A percentile compares a stretch with the other conserved stretches of the same genome.
These are phyloP conservation scores for Chironomus tentans DNA, from an alignment of 2,888 invertebrate species.

Conservation along the genomic window DNA sequence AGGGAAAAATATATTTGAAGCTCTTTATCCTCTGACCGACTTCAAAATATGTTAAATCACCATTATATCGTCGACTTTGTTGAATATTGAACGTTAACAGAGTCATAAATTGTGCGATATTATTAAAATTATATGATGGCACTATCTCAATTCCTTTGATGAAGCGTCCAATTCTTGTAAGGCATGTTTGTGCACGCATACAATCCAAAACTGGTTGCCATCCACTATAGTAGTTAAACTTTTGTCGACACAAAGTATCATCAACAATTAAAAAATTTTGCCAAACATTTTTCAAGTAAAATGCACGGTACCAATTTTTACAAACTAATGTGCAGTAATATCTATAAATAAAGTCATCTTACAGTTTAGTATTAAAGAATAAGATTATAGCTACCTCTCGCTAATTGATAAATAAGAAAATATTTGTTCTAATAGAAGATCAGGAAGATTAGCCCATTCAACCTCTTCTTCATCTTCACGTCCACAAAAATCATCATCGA, in stretches of 20 bases:
- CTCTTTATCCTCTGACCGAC: conserved; percentile 51
- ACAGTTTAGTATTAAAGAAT: conserved; percentile 44
- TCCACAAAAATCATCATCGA: conserved; percentile 40
- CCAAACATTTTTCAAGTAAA: conserved; percentile 69
- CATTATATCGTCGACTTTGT: conserved; percentile 38
- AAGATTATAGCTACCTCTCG: conserved; percentile 42
- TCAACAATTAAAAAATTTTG: conserved; percentile 61
- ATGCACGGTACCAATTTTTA: conserved; percentile 55
- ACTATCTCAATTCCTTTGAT: conserved; percentile 58
- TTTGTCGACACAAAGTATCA: conserved; percentile 59
- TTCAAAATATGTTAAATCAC: conserved; percentile 37
- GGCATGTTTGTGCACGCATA: conserved; percentile 58
- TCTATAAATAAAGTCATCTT: background rate
- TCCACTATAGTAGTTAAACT: conserved; percentile 72
- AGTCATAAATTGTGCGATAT: conserved; percentile 75
- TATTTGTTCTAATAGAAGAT: conserved; percentile 62
- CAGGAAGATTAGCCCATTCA: conserved; percentile 59
- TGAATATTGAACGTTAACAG: conserved; percentile 68
- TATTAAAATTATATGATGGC: conserved; percentile 69
- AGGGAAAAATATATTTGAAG: conserved; percentile 63
- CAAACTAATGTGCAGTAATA: conserved; percentile 35
- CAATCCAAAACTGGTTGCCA: conserved; percentile 73
- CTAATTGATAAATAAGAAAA: conserved; percentile 57
- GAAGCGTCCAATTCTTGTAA: conserved; percentile 56
- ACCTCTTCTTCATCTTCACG: conserved; percentile 39